Percentiles rank a stretch among this genome's conserved stretches.
phyloP scores from a whole-genome alignment of 1,140 invertebrate genomes.

The Eumaeus atala region DNA sequence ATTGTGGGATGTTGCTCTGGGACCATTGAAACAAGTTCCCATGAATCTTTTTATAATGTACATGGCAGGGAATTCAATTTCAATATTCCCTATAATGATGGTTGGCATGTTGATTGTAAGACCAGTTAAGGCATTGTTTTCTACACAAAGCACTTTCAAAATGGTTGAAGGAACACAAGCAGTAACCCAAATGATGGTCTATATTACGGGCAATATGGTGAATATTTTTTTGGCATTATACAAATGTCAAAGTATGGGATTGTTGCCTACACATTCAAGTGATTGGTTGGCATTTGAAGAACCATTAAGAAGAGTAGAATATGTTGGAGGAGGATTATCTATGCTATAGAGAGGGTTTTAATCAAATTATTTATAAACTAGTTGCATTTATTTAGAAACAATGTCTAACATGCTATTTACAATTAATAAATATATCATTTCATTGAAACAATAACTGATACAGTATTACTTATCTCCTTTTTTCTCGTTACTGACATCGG shows the following conservation, averaged over 20 bases:
- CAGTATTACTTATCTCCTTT: conserved; percentile 30
- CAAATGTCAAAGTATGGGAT: conserved; percentile 99
- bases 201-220: conserved; percentile 94
- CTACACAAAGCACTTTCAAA: conserved; percentile 94
- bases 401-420: conserved; percentile 45
- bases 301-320: conserved; percentile 90
- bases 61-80: conserved; percentile 99
- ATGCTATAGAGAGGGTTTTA: conserved; percentile 66
- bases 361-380: conserved; percentile 30
- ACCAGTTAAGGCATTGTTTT: conserved; percentile 95
- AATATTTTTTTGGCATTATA: conserved; percentile 95
- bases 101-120: conserved; percentile 98
- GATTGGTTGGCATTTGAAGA: conserved; percentile 99
- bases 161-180: conserved; percentile 96
- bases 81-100: conserved; percentile 99
- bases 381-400: conserved; percentile 47
- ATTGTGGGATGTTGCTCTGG: conserved; percentile 97
- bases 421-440: conserved; percentile 38
- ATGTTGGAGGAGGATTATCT: conserved; percentile 88
- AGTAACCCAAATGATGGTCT: conserved; percentile 93
- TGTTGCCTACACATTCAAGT: conserved; percentile 97
- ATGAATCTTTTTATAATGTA: conserved; percentile 99
- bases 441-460: conserved; percentile 15
- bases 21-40: conserved; percentile 95
- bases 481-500: conserved; percentile 65